These are phyloP conservation scores for Ecliptopera silaceata DNA, from an alignment of 2,888 invertebrate genomes.

Conservation along the genomic window DNA sequence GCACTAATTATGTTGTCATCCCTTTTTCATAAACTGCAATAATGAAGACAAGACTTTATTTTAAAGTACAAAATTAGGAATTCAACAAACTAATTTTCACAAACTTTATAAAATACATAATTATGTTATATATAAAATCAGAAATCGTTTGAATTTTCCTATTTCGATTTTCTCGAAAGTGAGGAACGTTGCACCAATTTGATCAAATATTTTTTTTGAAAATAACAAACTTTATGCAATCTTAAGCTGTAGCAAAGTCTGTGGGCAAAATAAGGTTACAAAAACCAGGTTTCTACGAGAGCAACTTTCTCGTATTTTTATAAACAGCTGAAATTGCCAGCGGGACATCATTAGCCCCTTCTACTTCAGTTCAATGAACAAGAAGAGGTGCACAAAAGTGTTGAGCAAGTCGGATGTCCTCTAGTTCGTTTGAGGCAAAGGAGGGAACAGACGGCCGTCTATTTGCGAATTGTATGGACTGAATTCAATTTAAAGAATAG, in stretches of 20 bases:
- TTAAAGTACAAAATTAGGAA: too few species aligned
- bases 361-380: conserved; percentile 33
- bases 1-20: too few species aligned
- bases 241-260: background rate
- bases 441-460: conserved; percentile 14
- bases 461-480: conserved; percentile 17
- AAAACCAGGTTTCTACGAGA: background rate
- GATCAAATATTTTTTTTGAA: background rate
- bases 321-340: conserved; percentile 27
- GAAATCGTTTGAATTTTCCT: too few species aligned
- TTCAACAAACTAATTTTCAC: too few species aligned
- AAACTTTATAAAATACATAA: too few species aligned
- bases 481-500: conserved; percentile 15
- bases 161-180: background rate
- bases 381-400: conserved; percentile 36
- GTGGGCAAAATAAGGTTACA: conserved; percentile 3
- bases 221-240: background rate
- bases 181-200: background rate
- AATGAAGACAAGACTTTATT: too few species aligned
- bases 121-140: too few species aligned
- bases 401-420: conserved; percentile 28
- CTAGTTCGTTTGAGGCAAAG: conserved; percentile 33
- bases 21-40: too few species aligned
- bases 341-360: conserved; percentile 37
- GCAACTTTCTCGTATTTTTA: conserved; percentile 22